Evolutionary conservation across 1,140 invertebrate genomes (phyloP).

Genomic region (Sycophaga agraensis): DNA sequence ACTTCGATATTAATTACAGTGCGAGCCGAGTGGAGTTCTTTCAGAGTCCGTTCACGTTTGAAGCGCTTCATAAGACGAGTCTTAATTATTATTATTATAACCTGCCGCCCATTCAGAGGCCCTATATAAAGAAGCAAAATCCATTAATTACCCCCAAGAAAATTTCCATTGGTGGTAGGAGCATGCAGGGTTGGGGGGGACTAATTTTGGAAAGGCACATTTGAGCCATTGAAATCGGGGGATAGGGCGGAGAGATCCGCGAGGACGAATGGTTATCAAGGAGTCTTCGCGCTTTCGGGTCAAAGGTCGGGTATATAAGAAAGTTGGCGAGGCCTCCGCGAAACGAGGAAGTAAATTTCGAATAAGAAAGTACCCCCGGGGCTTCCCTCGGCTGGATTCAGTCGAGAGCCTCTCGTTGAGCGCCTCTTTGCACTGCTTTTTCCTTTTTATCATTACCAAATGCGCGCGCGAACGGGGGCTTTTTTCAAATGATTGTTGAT

Average conservation of each 20-base stretch:
- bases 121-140: too few species aligned
- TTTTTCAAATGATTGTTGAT: too few species aligned
- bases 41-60: too few species aligned
- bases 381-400: neutral
- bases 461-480: too few species aligned
- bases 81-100: too few species aligned
- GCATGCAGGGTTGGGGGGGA: neutral
- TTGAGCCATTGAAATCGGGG: constrained; percentile 7
- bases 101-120: too few species aligned
- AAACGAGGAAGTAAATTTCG: constrained; percentile 16
- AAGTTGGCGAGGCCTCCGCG: neutral
- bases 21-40: too few species aligned
- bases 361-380: constrained; percentile 1
- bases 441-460: neutral
- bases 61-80: too few species aligned
- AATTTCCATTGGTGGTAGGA: constrained; percentile 11
- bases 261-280: constrained; percentile 18
- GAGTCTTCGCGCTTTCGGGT: neutral
- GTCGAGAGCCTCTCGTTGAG: neutral
- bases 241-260: too few species aligned
- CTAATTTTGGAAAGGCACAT: constrained; percentile 12
- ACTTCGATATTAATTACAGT: too few species aligned
- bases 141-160: neutral
- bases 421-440: neutral
- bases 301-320: neutral